These are phyloP conservation scores for Hirudo medicinalis DNA, from an alignment of 1,140 invertebrate species.

Conservation along the genomic window DNA sequence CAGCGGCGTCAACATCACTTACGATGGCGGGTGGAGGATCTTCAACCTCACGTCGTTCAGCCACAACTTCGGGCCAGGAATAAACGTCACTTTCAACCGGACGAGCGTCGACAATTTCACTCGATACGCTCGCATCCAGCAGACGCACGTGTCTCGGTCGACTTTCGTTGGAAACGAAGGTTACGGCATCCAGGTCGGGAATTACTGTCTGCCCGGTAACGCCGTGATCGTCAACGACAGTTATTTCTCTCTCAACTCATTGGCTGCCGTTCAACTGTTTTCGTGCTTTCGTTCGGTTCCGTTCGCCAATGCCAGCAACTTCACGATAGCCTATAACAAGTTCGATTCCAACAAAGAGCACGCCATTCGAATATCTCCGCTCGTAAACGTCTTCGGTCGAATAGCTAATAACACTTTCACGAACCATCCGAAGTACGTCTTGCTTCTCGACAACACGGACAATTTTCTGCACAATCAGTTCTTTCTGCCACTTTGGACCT, in stretches of 20 bases:
- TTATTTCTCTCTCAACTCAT: conserved; percentile 30
- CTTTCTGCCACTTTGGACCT: conserved; percentile 36
- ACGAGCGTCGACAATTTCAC: conserved; percentile 24
- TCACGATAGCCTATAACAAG: conserved; percentile 33
- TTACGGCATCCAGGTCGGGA: conserved; percentile 37
- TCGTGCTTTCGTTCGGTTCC: conserved; percentile 28
- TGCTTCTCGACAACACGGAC: conserved; percentile 73
- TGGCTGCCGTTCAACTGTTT: conserved; percentile 35
- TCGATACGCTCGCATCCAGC: conserved; percentile 10
- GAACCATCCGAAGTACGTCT: conserved; percentile 64
- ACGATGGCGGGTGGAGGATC: conserved; percentile 75
- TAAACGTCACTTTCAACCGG: conserved; percentile 24
- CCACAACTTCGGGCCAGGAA: conserved; percentile 61
- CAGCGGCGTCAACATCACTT: conserved; percentile 60
- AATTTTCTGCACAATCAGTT: conserved; percentile 39
- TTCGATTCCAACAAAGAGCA: conserved; percentile 36
- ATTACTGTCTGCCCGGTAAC: conserved; percentile 34
- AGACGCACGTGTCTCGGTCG: conserved; percentile 16
- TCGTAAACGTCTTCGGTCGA: conserved; percentile 36
- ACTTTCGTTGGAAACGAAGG: conserved; percentile 29
- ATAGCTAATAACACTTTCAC: conserved; percentile 61
- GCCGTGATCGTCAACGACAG: conserved; percentile 34
- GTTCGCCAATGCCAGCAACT: conserved; percentile 28
- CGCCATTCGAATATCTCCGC: conserved; percentile 34
- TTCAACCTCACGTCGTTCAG: conserved; percentile 62